Evolutionary conservation across 2,888 invertebrate species (phyloP).

Genomic region (Isotomurus palustris): DNA sequence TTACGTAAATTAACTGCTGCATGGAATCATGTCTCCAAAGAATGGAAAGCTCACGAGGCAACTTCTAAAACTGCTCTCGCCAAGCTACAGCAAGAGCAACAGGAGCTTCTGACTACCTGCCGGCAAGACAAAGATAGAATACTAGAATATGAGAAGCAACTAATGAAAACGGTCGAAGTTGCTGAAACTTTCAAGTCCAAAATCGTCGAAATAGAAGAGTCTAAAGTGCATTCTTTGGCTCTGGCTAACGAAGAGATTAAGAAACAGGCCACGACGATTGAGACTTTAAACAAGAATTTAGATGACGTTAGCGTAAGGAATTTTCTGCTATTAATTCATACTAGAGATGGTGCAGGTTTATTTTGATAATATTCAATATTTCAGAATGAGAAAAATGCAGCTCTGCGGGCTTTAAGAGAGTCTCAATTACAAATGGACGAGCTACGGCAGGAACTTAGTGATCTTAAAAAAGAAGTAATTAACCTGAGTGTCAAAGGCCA

Average conservation of each 20-base stretch:
- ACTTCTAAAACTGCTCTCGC: conserved; percentile 21
- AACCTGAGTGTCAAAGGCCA: conserved; percentile 12
- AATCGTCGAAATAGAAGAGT: conserved; percentile 8
- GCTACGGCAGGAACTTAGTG: conserved; percentile 11
- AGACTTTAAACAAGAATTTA: not conserved
- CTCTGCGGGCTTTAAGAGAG: conserved; percentile 35
- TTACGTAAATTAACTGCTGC: conserved; percentile 35
- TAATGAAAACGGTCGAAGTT: conserved; percentile 36
- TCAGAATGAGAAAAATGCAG: conserved; percentile 36
- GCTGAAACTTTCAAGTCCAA: conserved; percentile 34
- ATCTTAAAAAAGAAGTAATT: conserved; percentile 24
- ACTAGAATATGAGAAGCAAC: conserved; percentile 38
- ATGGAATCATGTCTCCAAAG: conserved; percentile 37
- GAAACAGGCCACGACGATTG: not conserved
- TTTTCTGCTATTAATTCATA: not conserved
- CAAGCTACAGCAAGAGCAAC: conserved; percentile 38
- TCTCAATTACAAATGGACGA: conserved; percentile 37
- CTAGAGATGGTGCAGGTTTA: not conserved
- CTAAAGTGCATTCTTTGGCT: not conserved
- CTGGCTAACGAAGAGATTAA: not conserved
- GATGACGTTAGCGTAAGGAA: not conserved
- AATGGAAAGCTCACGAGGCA: conserved; percentile 42
- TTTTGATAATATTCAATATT: not conserved
- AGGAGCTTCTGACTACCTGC: conserved; percentile 23
- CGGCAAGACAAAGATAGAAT: conserved; percentile 29